Evolutionary conservation across 2,888 invertebrate genomes (phyloP).

Genomic region (Chrysolina oricalcia): DNA sequence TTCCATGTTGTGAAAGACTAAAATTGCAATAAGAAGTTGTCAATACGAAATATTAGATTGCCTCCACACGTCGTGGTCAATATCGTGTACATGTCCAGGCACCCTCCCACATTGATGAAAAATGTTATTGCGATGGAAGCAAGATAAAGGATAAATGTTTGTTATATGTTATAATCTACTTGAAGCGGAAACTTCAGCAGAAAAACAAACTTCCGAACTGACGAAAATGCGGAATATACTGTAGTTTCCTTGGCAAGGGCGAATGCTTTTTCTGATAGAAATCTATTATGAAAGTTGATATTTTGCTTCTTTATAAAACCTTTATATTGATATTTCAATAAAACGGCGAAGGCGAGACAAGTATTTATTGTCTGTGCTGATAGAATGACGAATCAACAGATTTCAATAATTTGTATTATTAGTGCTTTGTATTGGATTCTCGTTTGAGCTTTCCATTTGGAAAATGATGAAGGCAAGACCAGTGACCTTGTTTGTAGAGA

Average conservation of each 20-base stretch:
- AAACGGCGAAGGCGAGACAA: neutral
- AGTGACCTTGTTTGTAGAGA: too few relatives aligned
- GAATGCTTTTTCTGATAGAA: neutral
- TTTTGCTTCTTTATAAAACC: neutral
- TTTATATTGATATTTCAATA: neutral
- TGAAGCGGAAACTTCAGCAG: constrained; percentile 1
- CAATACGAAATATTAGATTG: too few relatives aligned
- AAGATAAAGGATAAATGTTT: neutral
- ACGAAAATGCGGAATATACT: neutral
- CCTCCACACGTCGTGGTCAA: too few relatives aligned
- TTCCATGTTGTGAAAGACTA: too few relatives aligned
- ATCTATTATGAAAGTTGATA: neutral
- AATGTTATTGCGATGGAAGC: neutral
- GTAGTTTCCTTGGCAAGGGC: constrained; percentile 8
- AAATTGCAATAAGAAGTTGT: too few relatives aligned
- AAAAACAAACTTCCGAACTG: neutral
- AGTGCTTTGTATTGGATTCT: too few relatives aligned
- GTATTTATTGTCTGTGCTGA: neutral
- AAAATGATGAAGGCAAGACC: too few relatives aligned
- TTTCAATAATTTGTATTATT: too few relatives aligned
- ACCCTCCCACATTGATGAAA: neutral
- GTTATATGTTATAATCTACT: neutral
- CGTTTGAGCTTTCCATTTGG: too few relatives aligned
- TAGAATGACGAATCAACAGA: too few relatives aligned
- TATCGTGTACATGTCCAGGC: too few relatives aligned